phyloP scores from a whole-genome alignment of 2,888 invertebrate genomes.

The Pachydiplax longipennis region DNA sequence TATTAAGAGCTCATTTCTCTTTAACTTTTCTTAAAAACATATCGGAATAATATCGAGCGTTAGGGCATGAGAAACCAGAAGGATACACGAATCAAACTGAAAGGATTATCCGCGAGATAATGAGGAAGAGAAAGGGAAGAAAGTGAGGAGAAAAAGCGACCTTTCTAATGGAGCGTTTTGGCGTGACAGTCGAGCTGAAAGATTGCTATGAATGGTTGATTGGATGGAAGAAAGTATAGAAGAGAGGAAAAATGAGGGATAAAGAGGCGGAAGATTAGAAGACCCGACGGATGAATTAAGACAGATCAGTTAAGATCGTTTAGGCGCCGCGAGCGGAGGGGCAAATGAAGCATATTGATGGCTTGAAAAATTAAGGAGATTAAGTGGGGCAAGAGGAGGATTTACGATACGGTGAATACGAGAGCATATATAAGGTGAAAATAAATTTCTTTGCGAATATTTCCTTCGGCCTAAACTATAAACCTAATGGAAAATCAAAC shows the following conservation, averaged over 20 bases:
- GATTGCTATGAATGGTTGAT: background rate
- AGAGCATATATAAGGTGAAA: too few species aligned
- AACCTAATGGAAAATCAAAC: too few species aligned
- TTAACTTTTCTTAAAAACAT: too few species aligned
- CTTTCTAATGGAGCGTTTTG: background rate
- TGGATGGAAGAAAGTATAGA: background rate
- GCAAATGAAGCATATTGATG: too few species aligned
- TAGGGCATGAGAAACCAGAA: background rate
- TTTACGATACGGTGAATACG: too few species aligned
- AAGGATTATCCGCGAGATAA: background rate
- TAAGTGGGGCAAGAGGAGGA: too few species aligned
- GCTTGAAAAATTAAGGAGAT: too few species aligned
- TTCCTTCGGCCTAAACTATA: too few species aligned
- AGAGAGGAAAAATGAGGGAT: background rate
- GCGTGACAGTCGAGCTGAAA: background rate
- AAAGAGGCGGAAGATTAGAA: background rate
- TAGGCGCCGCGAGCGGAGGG: background rate
- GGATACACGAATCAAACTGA: background rate
- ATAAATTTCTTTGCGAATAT: too few species aligned
- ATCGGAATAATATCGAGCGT: too few species aligned
- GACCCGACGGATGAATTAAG: background rate
- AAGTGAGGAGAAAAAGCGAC: background rate
- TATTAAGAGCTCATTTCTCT: too few species aligned
- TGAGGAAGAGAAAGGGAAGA: background rate
- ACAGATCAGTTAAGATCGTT: background rate